Conservation (phyloP, 1,140 invertebrate species). For the Pseudomyrmex sp. region DNA sequence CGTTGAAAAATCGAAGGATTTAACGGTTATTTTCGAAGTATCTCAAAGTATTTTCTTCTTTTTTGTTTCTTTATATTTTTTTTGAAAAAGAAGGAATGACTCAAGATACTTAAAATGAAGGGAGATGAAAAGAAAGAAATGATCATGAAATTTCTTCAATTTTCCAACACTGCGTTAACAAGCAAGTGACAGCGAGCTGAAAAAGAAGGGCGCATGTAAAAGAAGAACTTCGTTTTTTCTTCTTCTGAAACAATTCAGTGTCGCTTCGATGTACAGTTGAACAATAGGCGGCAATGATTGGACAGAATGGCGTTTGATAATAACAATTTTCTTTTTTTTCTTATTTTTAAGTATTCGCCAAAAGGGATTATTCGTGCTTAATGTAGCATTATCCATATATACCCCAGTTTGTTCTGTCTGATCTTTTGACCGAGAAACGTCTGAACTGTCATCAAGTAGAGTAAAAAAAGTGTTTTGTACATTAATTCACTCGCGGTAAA, state of each 20-base stretch:
- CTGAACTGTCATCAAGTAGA: slow-evolving; percentile 53
- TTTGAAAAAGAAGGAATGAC: neutral
- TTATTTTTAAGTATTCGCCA: neutral
- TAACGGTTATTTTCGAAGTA: too few species aligned
- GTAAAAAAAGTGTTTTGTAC: slow-evolving; percentile 58
- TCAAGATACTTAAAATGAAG: too few species aligned
- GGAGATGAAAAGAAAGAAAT: too few species aligned
- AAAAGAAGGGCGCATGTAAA: too few species aligned
- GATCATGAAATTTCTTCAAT: too few species aligned
- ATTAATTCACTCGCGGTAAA: slow-evolving; percentile 27
- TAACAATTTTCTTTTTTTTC: slow-evolving; percentile 34
- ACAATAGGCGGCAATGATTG: slow-evolving; percentile 83
- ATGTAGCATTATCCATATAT: neutral
- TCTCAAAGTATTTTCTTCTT: neutral
- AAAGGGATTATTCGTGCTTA: neutral
- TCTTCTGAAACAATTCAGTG: slow-evolving; percentile 41
- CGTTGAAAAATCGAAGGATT: too few species aligned
- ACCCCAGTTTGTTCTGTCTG: neutral
- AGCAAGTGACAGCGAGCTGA: too few species aligned
- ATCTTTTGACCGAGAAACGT: slow-evolving; percentile 54
- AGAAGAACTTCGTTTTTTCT: neutral
- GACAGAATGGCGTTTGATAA: slow-evolving; percentile 75
- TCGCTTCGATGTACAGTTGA: slow-evolving; percentile 77
- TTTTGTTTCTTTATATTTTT: neutral
- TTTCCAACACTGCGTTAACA: too few species aligned